A percentile compares a stretch with the other conserved stretches of the same genome.
Evolutionary conservation across 1,140 invertebrate genomes (phyloP).

Genomic region (Diachasmimorpha longicaudata): DNA sequence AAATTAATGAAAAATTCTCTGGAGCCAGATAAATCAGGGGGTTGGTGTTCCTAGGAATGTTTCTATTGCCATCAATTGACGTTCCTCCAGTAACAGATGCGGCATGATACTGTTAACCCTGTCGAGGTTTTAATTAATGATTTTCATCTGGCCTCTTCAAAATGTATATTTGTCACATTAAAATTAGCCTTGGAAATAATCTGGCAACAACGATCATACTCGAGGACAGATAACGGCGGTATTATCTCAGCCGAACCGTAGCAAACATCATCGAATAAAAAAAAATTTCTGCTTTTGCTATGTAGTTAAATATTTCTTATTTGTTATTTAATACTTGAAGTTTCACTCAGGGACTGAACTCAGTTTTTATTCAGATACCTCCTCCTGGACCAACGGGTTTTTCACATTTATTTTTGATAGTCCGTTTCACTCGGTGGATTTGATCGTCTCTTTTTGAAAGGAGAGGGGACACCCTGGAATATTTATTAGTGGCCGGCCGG

Average conservation of each 20-base stretch:
- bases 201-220: constrained; percentile 30
- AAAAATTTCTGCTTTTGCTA: not conserved
- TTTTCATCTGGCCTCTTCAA: constrained; percentile 25
- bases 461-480: not conserved
- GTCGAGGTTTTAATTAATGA: not conserved
- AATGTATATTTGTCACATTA: constrained; percentile 41
- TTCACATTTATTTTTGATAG: not conserved
- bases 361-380: constrained; percentile 1
- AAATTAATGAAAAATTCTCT: not conserved
- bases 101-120: not conserved
- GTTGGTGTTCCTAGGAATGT: not conserved
- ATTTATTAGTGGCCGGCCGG: not conserved
- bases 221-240: constrained; percentile 27
- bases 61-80: not conserved
- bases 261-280: constrained; percentile 23
- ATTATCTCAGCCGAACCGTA: constrained; percentile 26
- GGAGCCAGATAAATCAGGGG: too few species aligned
- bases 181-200: constrained; percentile 45
- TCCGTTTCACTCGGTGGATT: not conserved
- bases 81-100: not conserved
- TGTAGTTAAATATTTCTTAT: not conserved
- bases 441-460: not conserved
- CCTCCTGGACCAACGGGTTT: not conserved
- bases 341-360: not conserved
- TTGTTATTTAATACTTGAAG: not conserved